A percentile compares a stretch with the other conserved stretches of the same genome.
phyloP scores from a whole-genome alignment of 1,140 invertebrate species.

The Ooceraea biroi region DNA sequence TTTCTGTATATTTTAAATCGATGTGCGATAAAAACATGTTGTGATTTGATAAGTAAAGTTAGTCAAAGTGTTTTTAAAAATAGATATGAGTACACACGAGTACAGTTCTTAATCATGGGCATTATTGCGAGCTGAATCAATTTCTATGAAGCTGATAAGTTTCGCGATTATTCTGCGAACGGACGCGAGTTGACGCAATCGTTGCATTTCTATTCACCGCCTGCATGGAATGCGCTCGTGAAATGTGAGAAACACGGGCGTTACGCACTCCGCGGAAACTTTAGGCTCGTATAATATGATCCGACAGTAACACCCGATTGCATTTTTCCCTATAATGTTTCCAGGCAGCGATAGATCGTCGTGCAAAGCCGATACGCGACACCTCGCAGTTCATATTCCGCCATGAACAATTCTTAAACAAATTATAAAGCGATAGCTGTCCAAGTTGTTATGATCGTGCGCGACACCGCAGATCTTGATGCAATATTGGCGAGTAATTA shows the following conservation, averaged over 20 bases:
- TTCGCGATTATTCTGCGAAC: conserved; percentile 57
- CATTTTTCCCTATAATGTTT: conserved; percentile 83
- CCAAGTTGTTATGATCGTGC: conserved; percentile 33
- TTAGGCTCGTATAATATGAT: conserved; percentile 83
- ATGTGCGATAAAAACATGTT: too few species aligned
- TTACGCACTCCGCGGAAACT: conserved; percentile 77
- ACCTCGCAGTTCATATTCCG: conserved; percentile 57
- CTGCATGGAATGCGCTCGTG: conserved; percentile 78
- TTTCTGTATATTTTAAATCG: too few species aligned
- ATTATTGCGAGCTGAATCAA: not conserved
- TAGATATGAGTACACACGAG: not conserved
- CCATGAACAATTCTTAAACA: conserved; percentile 21
- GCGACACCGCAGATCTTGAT: not conserved
- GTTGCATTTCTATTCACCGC: conserved; percentile 76
- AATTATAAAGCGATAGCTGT: conserved; percentile 43
- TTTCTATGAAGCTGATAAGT: not conserved
- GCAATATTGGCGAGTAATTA: conserved; percentile 1
- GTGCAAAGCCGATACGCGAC: conserved; percentile 62
- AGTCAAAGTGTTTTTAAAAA: not conserved
- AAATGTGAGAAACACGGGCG: conserved; percentile 82
- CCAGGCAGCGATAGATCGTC: conserved; percentile 67
- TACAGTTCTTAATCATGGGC: not conserved
- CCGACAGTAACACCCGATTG: conserved; percentile 79
- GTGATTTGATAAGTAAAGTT: too few species aligned
- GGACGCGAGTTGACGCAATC: conserved; percentile 35